A percentile compares a stretch with the other conserved stretches of the same genome.
Conservation (phyloP, 2,797 vertebrate species). For the Bradypodion pumilum region DNA sequence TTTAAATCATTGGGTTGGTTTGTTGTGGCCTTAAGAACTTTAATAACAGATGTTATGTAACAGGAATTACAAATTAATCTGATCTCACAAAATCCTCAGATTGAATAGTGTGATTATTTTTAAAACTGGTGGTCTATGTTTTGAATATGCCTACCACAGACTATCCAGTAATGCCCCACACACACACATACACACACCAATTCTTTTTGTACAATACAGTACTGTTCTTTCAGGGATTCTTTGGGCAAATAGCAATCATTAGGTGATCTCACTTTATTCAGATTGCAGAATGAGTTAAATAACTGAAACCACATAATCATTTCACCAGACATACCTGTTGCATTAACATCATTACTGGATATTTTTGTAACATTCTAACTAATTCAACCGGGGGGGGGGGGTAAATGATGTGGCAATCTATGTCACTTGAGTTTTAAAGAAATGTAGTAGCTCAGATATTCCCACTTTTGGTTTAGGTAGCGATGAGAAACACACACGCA, state of each 20-base stretch:
- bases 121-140: background rate
- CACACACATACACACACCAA: background rate
- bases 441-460: background rate
- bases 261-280: background rate
- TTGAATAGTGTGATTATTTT: background rate
- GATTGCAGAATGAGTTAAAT: background rate
- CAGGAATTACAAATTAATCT: background rate
- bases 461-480: background rate
- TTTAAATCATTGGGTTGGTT: conserved; percentile 5
- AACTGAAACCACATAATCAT: background rate
- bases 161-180: background rate
- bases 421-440: background rate
- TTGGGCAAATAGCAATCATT: background rate
- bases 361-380: conserved; percentile 10
- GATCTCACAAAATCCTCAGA: conserved; percentile 10
- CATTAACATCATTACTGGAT: conserved; percentile 21
- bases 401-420: background rate
- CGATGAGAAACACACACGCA: too few species aligned
- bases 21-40: conserved; percentile 2
- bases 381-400: background rate
- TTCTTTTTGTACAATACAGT: conserved; percentile 6
- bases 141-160: background rate
- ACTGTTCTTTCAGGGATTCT: background rate
- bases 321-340: background rate
- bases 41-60: conserved; percentile 16